Evolutionary conservation across 53 echinoderm and acorn worm genomes (phyloP).

Genomic region (Paelopatides confundens): DNA sequence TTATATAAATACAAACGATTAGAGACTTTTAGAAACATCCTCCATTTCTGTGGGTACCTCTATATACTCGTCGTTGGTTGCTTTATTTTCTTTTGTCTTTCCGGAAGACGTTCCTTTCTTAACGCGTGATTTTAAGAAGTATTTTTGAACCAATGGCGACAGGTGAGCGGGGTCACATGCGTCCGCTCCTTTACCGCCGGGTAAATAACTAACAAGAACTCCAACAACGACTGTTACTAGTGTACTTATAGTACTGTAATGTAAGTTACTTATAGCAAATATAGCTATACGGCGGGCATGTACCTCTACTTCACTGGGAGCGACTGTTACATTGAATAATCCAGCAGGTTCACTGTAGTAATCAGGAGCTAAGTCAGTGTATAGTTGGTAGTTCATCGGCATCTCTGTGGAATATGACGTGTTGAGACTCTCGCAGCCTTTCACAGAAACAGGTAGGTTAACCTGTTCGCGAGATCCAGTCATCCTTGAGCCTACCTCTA

Average conservation of each 20-base stretch:
- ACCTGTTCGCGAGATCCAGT: conserved; percentile 20
- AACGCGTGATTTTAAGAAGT: background rate
- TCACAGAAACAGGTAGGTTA: background rate
- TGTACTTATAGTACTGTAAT: conserved; percentile 24
- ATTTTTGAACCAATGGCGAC: conserved; percentile 19
- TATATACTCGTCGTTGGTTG: background rate
- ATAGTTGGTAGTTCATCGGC: too few relatives aligned
- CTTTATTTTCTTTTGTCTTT: too few relatives aligned
- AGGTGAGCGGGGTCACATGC: conserved; percentile 1
- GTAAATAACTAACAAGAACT: background rate
- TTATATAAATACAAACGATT: too few relatives aligned
- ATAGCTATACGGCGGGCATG: background rate
- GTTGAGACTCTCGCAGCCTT: background rate
- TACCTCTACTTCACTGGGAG: background rate
- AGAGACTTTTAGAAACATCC: background rate
- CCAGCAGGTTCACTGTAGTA: too few relatives aligned
- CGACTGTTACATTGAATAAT: background rate
- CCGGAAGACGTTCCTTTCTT: too few relatives aligned
- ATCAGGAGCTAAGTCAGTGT: background rate
- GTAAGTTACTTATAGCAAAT: conserved; percentile 37
- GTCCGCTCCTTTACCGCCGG: background rate
- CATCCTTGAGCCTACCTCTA: conserved; percentile 10
- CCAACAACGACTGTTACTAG: conserved; percentile 19
- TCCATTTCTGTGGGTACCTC: background rate
- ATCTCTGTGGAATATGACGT: background rate